Conservation (phyloP, 1,140 invertebrate species). For the Drosophila elegans region DNA sequence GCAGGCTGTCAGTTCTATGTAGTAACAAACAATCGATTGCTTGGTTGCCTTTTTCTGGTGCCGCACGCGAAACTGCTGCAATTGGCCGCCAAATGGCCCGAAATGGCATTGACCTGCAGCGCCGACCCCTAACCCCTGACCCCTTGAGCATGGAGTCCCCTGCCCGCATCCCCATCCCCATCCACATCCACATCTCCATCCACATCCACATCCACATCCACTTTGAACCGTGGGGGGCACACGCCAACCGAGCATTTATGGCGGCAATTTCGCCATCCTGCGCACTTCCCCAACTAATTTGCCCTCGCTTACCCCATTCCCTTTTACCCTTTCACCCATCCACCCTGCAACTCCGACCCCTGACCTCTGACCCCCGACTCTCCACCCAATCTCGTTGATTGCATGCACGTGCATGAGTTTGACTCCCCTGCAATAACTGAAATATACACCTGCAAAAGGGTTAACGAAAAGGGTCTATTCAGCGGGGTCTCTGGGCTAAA, state of each 20-base stretch:
- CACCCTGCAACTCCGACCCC: background rate
- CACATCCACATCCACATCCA: background rate
- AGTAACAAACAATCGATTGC: conserved; percentile 17
- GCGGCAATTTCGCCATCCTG: conserved; percentile 70
- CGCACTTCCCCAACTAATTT: conserved; percentile 70
- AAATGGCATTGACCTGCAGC: conserved; percentile 75
- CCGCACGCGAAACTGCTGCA: conserved; percentile 55
- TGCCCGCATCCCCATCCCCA: background rate
- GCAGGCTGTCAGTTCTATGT: conserved; percentile 1
- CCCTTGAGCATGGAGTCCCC: background rate
- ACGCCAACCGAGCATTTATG: conserved; percentile 68
- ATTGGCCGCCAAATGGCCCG: conserved; percentile 56
- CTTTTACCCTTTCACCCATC: too few relatives aligned
- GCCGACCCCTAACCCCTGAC: background rate
- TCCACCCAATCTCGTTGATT: conserved; percentile 47
- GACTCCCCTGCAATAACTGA: conserved; percentile 2
- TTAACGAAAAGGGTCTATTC: background rate
- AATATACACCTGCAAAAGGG: background rate
- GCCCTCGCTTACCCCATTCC: conserved; percentile 31
- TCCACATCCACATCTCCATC: background rate
- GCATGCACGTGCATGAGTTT: conserved; percentile 62
- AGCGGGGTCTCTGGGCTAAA: conserved; percentile 1
- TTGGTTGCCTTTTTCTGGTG: conserved; percentile 9
- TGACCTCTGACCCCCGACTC: background rate
- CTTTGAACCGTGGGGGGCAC: conserved; percentile 19